Conservation (phyloP, 2,888 invertebrate species). For the Gortyna flavago region DNA sequence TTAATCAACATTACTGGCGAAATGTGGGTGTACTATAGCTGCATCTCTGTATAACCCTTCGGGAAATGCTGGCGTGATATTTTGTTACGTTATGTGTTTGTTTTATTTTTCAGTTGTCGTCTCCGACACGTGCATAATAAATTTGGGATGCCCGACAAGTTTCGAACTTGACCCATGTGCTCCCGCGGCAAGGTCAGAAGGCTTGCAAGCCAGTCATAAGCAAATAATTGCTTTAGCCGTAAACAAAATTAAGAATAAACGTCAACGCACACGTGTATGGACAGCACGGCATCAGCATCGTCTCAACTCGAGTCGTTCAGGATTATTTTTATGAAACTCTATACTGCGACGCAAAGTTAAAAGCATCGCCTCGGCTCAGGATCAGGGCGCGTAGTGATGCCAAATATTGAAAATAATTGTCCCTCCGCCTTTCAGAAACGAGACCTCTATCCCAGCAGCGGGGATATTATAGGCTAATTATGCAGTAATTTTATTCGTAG, state of each 20-base stretch:
- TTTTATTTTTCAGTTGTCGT: neutral
- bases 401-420: too few relatives aligned
- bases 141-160: constrained; percentile 33
- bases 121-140: neutral
- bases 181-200: constrained; percentile 16
- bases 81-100: too few relatives aligned
- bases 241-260: constrained; percentile 3
- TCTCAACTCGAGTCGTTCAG: neutral
- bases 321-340: neutral
- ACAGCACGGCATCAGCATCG: neutral
- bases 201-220: constrained; percentile 5
- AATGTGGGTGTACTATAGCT: too few relatives aligned
- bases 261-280: neutral
- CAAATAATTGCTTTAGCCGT: constrained; percentile 20
- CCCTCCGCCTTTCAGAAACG: too few relatives aligned
- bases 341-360: neutral
- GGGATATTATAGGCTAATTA: too few relatives aligned
- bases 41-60: too few relatives aligned
- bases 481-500: too few relatives aligned
- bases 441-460: too few relatives aligned
- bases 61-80: too few relatives aligned
- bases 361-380: neutral
- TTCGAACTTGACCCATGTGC: constrained; percentile 28
- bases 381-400: too few relatives aligned
- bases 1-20: too few relatives aligned